Evolutionary conservation across 1,140 invertebrate genomes (phyloP), one percentile per base, ranked within the genome.

Genomic region (Drosophila punjabiensis): DNA sequence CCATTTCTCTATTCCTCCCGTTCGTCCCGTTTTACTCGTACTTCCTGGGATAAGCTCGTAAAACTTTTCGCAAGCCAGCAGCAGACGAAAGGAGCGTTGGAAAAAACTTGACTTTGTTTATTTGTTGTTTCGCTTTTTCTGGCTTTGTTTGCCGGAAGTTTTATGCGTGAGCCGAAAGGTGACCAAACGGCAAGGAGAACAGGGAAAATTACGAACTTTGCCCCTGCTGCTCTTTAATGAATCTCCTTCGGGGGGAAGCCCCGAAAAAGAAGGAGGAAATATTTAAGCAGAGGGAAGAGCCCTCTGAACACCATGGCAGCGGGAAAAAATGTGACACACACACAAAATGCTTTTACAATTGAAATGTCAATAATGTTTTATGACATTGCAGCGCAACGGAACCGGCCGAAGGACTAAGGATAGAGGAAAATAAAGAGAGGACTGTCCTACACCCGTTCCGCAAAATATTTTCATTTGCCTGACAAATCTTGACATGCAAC

Each of bases 351-450:
- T 85, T 80, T 70, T 79, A 81, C 82, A 86, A 89, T 90, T 89
- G 86, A 89, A 90, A 89, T 90, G 86, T 86, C 86, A 90, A 89
- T 89, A 89, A 90, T 89, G 79, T 89, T 89, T 89, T 90, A 90
- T 82, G 82, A 76, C 79, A 86, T 79, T 84, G 85, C 71, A 79
- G 64, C 48, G 67, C 24, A 71, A 81, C 53, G 33, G 53, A 79
- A 75, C 24, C 73, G 62, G 81, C 67, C 55, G n/a, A 30, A 33
- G 52, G 16, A 59, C 65, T 60, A 45, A 43, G 59, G 14, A 58
- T 18, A 41, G 48, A 60, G 47, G 14, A 37, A 69, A 78, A 70
- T 35, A 32, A 41, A 50, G 16, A 39, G 24, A 58, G 43, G 14
- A 2, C 10, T 10, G 10, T 11, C 37, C 55, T 18, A 11, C 9